These are phyloP conservation scores for Propithecus deckenii DNA, from an alignment of 2,797 vertebrate genomes.

Conservation along the genomic window DNA sequence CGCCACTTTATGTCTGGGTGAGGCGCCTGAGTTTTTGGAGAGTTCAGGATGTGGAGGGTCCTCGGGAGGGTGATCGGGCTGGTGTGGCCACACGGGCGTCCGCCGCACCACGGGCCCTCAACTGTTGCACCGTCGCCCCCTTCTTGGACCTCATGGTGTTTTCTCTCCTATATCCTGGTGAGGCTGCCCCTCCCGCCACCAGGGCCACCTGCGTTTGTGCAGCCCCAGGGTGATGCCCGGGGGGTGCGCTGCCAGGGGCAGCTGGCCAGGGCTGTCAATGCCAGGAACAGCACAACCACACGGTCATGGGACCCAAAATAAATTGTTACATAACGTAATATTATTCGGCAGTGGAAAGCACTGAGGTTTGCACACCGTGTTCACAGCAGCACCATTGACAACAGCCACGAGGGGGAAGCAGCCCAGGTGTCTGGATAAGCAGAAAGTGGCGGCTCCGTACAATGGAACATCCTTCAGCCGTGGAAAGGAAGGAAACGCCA, in stretches of 20 bases:
- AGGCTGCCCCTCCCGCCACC: rapidly evolving
- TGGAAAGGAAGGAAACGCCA: neutral
- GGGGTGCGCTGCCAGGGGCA: neutral
- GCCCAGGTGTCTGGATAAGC: neutral
- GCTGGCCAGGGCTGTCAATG: neutral
- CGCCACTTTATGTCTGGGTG: rapidly evolving
- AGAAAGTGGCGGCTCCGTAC: neutral
- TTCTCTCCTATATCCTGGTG: neutral
- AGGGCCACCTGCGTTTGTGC: neutral
- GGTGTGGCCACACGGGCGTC: too few relatives aligned
- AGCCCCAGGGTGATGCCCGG: rapidly evolving
- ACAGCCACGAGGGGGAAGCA: neutral
- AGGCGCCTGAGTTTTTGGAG: neutral
- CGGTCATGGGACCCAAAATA: neutral
- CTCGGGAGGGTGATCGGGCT: neutral
- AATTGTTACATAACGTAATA: neutral
- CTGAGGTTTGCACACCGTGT: rapidly evolving
- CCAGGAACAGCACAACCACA: neutral
- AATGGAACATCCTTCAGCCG: neutral
- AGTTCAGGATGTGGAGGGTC: neutral
- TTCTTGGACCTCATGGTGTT: neutral
- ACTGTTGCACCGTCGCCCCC: rapidly evolving
- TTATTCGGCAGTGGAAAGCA: neutral
- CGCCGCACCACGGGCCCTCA: neutral
- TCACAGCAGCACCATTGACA: neutral